These are phyloP conservation scores for Drosophila lowei DNA, from an alignment of 1,140 invertebrate genomes.

Conservation along the genomic window DNA sequence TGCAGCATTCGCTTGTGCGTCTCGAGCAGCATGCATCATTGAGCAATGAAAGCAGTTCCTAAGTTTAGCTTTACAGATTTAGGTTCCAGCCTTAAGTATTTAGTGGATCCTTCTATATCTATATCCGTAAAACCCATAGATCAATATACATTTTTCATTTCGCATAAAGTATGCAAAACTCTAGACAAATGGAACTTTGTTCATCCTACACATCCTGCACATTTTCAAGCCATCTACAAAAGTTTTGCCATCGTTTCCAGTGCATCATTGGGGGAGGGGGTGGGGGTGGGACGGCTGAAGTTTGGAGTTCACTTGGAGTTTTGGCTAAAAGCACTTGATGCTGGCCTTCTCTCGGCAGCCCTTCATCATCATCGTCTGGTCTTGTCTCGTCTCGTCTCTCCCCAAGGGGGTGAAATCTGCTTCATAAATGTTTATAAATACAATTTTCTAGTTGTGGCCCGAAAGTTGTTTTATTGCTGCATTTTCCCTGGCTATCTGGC, in stretches of 20 bases:
- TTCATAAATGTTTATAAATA: conserved; percentile 79
- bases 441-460: conserved; percentile 63
- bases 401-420: conserved; percentile 43
- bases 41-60: too few relatives aligned
- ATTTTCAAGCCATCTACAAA: conserved; percentile 63
- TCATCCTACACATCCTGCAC: conserved; percentile 29
- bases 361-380: conserved; percentile 1
- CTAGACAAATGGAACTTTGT: conserved; percentile 54
- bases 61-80: too few relatives aligned
- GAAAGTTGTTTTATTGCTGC: conserved; percentile 45
- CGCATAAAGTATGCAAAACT: conserved; percentile 15
- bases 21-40: too few relatives aligned
- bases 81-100: too few relatives aligned
- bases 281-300: too few relatives aligned
- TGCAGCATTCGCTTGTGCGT: too few relatives aligned
- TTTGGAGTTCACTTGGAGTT: conserved; percentile 36
- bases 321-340: conserved; percentile 62
- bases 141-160: conserved; percentile 4
- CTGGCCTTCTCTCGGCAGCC: conserved; percentile 11
- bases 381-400: conserved; percentile 15
- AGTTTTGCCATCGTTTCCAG: conserved; percentile 54
- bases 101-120: too few relatives aligned
- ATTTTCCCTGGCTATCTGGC: neutral
- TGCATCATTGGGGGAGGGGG: too few relatives aligned
- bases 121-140: too few relatives aligned